Conservation (phyloP, 2,888 invertebrate genomes). For the Nudaria mundana region DNA sequence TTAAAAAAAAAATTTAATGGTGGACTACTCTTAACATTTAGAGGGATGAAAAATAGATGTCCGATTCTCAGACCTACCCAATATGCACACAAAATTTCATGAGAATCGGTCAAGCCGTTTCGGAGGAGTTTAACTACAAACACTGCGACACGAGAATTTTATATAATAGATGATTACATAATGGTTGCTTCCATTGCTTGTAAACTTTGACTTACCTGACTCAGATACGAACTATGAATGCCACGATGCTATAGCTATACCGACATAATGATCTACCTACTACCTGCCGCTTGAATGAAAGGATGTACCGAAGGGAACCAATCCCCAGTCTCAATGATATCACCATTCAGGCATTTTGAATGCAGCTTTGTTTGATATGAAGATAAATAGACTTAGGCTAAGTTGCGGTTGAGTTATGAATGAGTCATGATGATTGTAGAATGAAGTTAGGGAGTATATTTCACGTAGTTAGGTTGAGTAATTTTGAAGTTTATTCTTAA, state of each 20-base stretch:
- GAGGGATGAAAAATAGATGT: no score
- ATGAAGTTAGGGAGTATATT: no score
- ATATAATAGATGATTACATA: no score
- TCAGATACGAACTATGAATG: slow-evolving; percentile 25
- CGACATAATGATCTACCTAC: slow-evolving; percentile 18
- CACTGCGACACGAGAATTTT: no score
- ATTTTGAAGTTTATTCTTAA: no score
- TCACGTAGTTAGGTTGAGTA: no score
- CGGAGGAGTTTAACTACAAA: no score
- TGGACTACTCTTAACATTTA: no score
- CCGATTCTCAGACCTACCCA: no score
- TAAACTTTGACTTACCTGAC: slow-evolving; percentile 16
- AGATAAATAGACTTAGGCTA: slow-evolving; percentile 4
- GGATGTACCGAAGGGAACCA: slow-evolving; percentile 29
- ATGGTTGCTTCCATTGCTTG: slow-evolving; percentile 7
- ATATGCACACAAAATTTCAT: no score
- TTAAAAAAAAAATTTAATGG: no score
- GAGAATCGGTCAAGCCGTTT: no score
- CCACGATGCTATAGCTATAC: slow-evolving; percentile 19
- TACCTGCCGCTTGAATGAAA: slow-evolving; percentile 40
- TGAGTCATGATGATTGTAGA: slow-evolving; percentile 3
- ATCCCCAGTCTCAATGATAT: slow-evolving; percentile 30
- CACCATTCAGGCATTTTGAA: slow-evolving; percentile 19
- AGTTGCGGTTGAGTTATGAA: neutral
- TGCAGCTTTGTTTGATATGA: slow-evolving; percentile 18